Conservation (phyloP, 2,888 invertebrate genomes). For the Nysson spinosus region DNA sequence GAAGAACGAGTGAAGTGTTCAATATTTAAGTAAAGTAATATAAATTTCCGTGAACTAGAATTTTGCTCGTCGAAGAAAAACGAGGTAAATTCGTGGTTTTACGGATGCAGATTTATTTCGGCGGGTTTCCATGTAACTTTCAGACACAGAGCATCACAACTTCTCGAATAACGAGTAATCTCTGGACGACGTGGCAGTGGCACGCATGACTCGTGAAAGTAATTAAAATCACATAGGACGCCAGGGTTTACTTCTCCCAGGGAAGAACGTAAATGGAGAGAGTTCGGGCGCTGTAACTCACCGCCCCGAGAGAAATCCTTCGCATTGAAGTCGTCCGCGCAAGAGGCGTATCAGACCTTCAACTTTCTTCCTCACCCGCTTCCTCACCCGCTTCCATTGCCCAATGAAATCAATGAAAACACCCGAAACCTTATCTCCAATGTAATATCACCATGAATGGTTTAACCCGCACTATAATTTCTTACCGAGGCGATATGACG, state of each 20-base stretch:
- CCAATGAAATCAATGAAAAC: neutral
- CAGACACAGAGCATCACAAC: too few species aligned
- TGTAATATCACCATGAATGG: neutral
- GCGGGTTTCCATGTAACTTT: constrained; percentile 29
- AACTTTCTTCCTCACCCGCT: neutral
- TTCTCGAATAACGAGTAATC: constrained; percentile 29
- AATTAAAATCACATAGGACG: constrained; percentile 51
- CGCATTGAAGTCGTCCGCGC: neutral
- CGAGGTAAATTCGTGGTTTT: neutral
- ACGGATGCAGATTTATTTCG: constrained; percentile 32
- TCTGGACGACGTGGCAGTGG: constrained; percentile 21
- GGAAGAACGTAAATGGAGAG: constrained; percentile 32
- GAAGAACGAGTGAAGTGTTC: too few species aligned
- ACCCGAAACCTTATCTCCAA: neutral
- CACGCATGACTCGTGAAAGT: constrained; percentile 35
- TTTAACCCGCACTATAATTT: neutral
- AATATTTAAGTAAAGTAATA: too few species aligned
- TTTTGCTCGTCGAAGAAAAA: neutral
- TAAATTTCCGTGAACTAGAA: too few species aligned
- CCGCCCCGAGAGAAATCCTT: constrained; percentile 21
- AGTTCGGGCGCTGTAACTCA: constrained; percentile 22
- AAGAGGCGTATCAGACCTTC: neutral
- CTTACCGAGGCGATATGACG: neutral
- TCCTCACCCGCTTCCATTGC: too few species aligned
- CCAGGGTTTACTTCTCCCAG: constrained; percentile 29